Evolutionary conservation across 2,797 vertebrate species (phyloP).

Genomic region (Eulemur coronatus): DNA sequence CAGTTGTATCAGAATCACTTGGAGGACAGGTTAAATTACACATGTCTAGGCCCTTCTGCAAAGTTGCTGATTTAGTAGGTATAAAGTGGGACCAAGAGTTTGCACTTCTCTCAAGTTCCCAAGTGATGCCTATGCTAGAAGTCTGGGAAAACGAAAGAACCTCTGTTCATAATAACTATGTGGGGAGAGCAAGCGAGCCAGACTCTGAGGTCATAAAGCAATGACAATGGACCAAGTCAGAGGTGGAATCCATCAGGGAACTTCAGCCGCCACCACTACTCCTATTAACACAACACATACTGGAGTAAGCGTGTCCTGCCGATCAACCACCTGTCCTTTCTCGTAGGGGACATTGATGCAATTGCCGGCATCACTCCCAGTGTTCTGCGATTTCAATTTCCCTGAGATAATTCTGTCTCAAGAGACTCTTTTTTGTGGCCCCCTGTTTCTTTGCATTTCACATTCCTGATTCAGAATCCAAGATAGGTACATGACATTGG

Average conservation of each 20-base stretch:
- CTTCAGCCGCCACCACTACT: fast-evolving
- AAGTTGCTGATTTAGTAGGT: background rate
- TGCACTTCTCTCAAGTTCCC: background rate
- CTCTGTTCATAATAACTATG: background rate
- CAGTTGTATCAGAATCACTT: background rate
- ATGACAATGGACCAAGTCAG: too few relatives aligned
- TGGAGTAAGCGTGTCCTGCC: fast-evolving
- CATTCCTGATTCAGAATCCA: background rate
- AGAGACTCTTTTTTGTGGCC: background rate
- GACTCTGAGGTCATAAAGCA: background rate
- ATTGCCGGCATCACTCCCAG: fast-evolving
- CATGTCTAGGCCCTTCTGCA: background rate
- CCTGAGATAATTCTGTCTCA: background rate
- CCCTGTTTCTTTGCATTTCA: too few relatives aligned
- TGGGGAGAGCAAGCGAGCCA: too few relatives aligned
- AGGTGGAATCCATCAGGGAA: background rate
- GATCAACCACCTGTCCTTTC: fast-evolving
- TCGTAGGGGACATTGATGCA: fast-evolving
- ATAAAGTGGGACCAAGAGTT: background rate
- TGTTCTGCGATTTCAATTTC: background rate
- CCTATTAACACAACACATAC: too few relatives aligned
- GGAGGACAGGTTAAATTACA: background rate
- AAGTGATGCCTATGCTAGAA: too few relatives aligned
- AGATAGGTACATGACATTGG: background rate
- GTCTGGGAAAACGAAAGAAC: background rate